These are phyloP conservation scores for Oryctolagus cuniculus DNA, from an alignment of 2,113 vertebrate species.

Conservation along the genomic window DNA sequence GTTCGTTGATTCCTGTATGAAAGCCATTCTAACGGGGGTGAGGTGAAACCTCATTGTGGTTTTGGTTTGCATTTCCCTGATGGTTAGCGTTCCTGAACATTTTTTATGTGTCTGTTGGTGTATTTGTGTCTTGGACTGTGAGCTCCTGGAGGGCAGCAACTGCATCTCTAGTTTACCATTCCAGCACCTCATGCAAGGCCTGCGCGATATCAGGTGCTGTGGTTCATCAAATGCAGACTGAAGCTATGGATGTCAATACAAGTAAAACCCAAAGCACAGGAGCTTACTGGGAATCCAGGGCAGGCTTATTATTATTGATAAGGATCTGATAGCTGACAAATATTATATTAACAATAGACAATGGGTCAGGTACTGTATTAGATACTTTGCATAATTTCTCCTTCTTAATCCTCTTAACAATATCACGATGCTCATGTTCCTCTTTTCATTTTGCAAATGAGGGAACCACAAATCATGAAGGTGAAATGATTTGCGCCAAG, in stretches of 20 bases:
- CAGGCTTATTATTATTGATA: neutral
- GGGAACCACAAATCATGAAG: neutral
- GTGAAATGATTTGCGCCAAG: neutral
- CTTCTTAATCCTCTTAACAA: neutral
- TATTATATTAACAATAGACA: no score
- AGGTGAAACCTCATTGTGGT: no score
- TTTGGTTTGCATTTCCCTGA: no score
- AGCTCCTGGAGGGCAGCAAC: neutral
- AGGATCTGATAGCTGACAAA: neutral
- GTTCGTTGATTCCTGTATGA: no score
- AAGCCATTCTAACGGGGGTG: no score
- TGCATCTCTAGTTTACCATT: neutral
- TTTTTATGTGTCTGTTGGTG: accelerated
- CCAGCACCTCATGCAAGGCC: neutral
- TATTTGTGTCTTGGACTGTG: neutral
- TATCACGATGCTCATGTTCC: neutral
- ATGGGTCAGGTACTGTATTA: neutral
- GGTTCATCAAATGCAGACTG: neutral
- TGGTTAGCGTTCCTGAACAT: neutral
- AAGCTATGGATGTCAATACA: neutral
- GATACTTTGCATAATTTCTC: neutral
- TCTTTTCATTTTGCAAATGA: neutral
- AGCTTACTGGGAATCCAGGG: neutral
- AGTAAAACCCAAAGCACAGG: neutral
- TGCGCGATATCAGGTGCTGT: neutral